Percentiles rank a stretch among this genome's conserved stretches.
Evolutionary conservation across 1,140 invertebrate species (phyloP).

Genomic region (Eumeta japonica): DNA sequence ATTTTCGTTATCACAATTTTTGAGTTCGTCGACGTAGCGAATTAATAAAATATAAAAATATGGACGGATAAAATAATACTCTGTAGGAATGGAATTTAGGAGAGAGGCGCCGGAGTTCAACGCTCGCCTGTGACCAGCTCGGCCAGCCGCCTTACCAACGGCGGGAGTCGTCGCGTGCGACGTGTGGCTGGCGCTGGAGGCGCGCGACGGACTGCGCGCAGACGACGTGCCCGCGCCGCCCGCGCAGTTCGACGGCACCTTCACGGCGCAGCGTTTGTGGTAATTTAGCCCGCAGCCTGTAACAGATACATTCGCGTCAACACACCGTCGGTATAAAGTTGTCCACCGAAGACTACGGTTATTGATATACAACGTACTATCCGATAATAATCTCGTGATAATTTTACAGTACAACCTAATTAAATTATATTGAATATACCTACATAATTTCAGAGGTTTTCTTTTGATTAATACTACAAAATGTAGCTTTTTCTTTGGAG

Average conservation of each 20-base stretch:
- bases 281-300: constrained; percentile 95
- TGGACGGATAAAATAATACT: constrained; percentile 7
- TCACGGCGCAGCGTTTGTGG: constrained; percentile 97
- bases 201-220: constrained; percentile 67
- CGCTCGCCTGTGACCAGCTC: constrained; percentile 47
- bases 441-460: too few species aligned
- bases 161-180: constrained; percentile 43
- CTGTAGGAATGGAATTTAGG: constrained; percentile 7
- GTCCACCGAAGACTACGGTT: too few species aligned
- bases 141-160: constrained; percentile 51
- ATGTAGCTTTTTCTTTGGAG: too few species aligned
- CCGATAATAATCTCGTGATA: too few species aligned
- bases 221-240: constrained; percentile 60
- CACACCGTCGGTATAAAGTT: too few species aligned
- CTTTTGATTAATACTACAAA: too few species aligned
- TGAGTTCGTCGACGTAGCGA: too few species aligned
- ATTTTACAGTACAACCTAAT: too few species aligned
- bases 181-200: constrained; percentile 37
- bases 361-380: too few species aligned
- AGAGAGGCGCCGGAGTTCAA: too few species aligned
- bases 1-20: too few species aligned
- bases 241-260: constrained; percentile 95
- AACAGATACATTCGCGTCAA: constrained; percentile 31
- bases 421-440: too few species aligned
- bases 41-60: constrained; percentile 1